Evolutionary conservation across 2,113 vertebrate genomes (phyloP).

Genomic region (Ptilonorhynchus violaceus): DNA sequence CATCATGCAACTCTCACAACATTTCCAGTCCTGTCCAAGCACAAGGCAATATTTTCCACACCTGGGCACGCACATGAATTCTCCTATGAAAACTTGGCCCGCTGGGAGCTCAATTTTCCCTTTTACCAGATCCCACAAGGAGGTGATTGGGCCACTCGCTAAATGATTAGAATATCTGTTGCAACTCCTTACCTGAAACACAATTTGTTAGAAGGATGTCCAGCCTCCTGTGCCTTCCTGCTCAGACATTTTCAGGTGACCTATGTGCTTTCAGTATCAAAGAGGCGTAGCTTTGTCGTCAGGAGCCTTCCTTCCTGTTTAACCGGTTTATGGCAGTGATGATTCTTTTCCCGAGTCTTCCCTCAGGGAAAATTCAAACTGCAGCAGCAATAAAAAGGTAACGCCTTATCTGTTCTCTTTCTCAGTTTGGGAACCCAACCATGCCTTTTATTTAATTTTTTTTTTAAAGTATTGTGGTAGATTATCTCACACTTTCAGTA

Average conservation of each 20-base stretch:
- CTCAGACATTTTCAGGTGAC: neutral
- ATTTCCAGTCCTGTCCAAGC: neutral
- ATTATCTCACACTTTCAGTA: neutral
- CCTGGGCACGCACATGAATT: neutral
- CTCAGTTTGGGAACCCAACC: neutral
- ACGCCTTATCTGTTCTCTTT: neutral
- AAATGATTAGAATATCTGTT: neutral
- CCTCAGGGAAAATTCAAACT: conserved; percentile 26
- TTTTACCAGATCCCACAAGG: neutral
- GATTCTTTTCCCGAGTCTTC: neutral
- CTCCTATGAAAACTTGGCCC: neutral
- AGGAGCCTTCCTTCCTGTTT: conserved; percentile 50
- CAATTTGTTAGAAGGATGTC: neutral
- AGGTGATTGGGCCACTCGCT: fast-evolving
- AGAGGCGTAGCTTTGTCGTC: neutral
- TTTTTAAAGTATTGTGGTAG: neutral
- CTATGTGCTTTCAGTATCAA: neutral
- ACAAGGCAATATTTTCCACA: neutral
- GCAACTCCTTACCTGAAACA: conserved; percentile 31
- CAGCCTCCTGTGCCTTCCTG: neutral
- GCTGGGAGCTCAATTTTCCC: neutral
- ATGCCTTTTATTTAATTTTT: neutral
- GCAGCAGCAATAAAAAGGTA: neutral
- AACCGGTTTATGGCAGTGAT: conserved; percentile 37
- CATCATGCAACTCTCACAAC: neutral